A percentile compares a stretch with the other conserved stretches of the same genome.
These are phyloP conservation scores for Poeciliopsis turrubarensis DNA, from an alignment of 2,113 vertebrate species.

Conservation along the genomic window DNA sequence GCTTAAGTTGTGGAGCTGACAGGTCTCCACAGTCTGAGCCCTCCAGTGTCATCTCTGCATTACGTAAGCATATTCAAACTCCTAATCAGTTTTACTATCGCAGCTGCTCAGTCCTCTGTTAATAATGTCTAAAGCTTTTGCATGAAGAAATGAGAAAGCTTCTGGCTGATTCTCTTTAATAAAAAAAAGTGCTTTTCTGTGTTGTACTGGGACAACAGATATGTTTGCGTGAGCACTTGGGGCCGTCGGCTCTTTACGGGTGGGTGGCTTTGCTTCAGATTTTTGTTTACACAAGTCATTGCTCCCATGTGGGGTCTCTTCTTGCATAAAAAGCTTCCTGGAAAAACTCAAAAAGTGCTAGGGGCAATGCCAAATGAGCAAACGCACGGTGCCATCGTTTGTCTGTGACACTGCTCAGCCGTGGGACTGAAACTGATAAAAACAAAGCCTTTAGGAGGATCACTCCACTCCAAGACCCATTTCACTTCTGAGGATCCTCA, in stretches of 20 bases:
- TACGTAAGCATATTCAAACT: neutral
- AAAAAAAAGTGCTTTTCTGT: conserved; percentile 24
- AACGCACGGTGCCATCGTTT: conserved; percentile 41
- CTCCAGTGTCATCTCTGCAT: conserved; percentile 7
- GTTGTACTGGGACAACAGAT: conserved; percentile 11
- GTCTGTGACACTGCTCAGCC: conserved; percentile 30
- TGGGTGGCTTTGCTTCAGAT: conserved; percentile 43
- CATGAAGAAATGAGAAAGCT: conserved; percentile 19
- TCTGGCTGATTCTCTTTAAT: neutral
- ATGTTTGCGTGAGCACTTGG: neutral
- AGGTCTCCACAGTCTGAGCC: neutral
- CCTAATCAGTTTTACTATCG: conserved; percentile 27
- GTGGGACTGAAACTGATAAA: conserved; percentile 29
- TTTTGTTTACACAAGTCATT: conserved; percentile 64
- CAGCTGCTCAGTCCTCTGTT: conserved; percentile 36
- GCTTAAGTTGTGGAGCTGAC: neutral
- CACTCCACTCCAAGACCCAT: conserved; percentile 22
- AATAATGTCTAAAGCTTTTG: conserved; percentile 22
- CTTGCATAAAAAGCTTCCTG: conserved; percentile 32
- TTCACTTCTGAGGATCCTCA: conserved; percentile 25
- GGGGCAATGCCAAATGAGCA: conserved; percentile 51
- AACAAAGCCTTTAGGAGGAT: conserved; percentile 36
- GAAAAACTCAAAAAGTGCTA: conserved; percentile 36
- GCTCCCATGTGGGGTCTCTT: conserved; percentile 50
- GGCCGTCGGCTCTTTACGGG: conserved; percentile 34